These are phyloP conservation scores for Apostichopus japonicus DNA, from an alignment of 35 echinoderm and acorn worm species.

Conservation along the genomic window DNA sequence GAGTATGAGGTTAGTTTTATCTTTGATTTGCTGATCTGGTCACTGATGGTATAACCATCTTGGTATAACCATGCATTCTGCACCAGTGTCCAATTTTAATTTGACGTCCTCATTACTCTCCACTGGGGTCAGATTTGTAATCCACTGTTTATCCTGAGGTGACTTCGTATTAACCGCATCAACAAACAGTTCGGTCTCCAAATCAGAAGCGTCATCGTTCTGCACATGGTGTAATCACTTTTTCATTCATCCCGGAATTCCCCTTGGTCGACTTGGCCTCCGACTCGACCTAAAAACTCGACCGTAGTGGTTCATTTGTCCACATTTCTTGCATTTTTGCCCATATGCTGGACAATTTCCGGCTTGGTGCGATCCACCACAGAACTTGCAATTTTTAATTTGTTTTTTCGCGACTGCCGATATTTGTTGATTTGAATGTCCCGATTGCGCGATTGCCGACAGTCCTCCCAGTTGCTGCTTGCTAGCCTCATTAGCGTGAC, in stretches of 20 bases:
- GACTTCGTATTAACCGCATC: neutral
- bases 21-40: neutral
- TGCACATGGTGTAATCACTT: neutral
- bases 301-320: neutral
- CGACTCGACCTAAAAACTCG: neutral
- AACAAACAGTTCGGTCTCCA: slow-evolving; percentile 7
- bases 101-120: neutral
- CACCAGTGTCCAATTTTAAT: slow-evolving; percentile 3
- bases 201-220: too few relatives aligned
- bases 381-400: slow-evolving; percentile 33
- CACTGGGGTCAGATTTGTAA: neutral
- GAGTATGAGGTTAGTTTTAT: neutral
- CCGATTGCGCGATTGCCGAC: too few relatives aligned
- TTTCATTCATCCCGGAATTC: neutral
- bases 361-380: slow-evolving; percentile 11
- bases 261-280: neutral
- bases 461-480: neutral
- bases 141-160: neutral
- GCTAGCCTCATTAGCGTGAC: slow-evolving; percentile 51
- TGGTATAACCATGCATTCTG: neutral
- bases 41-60: neutral
- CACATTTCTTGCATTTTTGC: slow-evolving; percentile 45
- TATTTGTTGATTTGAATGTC: too few relatives aligned
- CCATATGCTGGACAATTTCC: slow-evolving; percentile 45
- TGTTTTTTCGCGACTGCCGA: too few relatives aligned